Evolutionary conservation across 2,113 vertebrate genomes (phyloP), one percentile per base, ranked within the genome.

Genomic region (Mugil cephalus): DNA sequence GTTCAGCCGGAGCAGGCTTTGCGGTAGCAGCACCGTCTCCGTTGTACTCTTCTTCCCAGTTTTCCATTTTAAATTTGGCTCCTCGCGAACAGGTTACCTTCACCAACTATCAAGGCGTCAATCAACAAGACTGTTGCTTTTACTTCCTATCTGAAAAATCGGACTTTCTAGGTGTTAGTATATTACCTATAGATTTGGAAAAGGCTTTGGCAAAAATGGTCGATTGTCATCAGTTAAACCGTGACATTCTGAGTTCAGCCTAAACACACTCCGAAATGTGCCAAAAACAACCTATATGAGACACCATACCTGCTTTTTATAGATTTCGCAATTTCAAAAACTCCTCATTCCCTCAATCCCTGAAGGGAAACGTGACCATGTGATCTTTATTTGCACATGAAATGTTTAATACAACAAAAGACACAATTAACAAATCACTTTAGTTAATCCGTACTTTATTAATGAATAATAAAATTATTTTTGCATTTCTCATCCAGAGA

Each of bases 401-500:
- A 17, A 30, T 30, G 24, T 30, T 54, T 54, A 21, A 10, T 24
- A 36, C 14, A 54, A 83, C 72, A 30, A 60, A 53, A 71, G 13
- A 42, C 48, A 84, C 21, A 70, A 52, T 72, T 46, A 10, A 0
- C 53, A 8, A 40, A 39, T 66, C 30, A 12, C 7, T 63, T 77
- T 63, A 51, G 67, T 87, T 94, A 67, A 87, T 80, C 0, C 58
- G 85, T 94, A 89, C 85, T 95, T 96, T 96, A 94, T 95, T 95
- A 83, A 94, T 91, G 92, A 95, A 91, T 95, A 94, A 93, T 89
- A 95, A 94, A 94, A 86, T 89, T 74, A 83, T 87, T 92, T 90
- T 91, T 93, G 92, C 89, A 94, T 95, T 95, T 92, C 94, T 87
- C 95, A 89, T 89, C 79, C 79, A 85, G 91, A 96, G 93, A 94